Percentiles rank a stretch among this genome's conserved stretches.
Evolutionary conservation across 2,888 invertebrate genomes (phyloP).

Genomic region (Epicampocera succincta): DNA sequence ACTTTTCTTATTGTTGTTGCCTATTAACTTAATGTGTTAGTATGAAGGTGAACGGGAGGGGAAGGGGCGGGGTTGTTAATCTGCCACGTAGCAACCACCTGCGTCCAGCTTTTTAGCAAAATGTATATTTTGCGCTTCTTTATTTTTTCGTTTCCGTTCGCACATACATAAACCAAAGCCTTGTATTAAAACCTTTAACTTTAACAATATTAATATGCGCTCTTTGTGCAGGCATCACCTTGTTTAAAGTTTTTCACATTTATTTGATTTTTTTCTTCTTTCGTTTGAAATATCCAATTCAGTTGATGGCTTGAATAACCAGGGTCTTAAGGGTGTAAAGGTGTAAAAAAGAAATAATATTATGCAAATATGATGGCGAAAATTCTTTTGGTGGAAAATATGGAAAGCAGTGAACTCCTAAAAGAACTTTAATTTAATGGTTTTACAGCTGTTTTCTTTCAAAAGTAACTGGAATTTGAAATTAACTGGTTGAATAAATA

Average conservation of each 20-base stretch:
- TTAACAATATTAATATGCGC: constrained; percentile 67
- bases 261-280: neutral
- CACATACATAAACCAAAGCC: constrained; percentile 31
- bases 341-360: constrained; percentile 59
- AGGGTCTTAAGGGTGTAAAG: constrained; percentile 54
- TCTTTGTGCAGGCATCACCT: constrained; percentile 56
- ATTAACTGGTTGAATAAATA: constrained; percentile 16
- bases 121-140: constrained; percentile 36
- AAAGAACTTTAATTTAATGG: constrained; percentile 62
- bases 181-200: constrained; percentile 66
- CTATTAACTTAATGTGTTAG: constrained; percentile 71
- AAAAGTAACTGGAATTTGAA: constrained; percentile 38
- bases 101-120: constrained; percentile 74
- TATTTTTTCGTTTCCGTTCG: too few relatives aligned
- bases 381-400: constrained; percentile 31
- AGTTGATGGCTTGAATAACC: constrained; percentile 39
- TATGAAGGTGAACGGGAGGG: constrained; percentile 66
- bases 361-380: constrained; percentile 60
- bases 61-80: too few relatives aligned
- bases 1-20: constrained; percentile 40
- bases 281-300: constrained; percentile 41
- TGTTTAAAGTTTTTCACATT: constrained; percentile 29
- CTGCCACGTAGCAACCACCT: constrained; percentile 77
- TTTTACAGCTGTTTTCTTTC: constrained; percentile 56
- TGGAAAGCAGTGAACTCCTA: neutral